Base-by-base conservation (phyloP, 2,888 invertebrate genomes). In the Cheilosia variabilis region DNA sequence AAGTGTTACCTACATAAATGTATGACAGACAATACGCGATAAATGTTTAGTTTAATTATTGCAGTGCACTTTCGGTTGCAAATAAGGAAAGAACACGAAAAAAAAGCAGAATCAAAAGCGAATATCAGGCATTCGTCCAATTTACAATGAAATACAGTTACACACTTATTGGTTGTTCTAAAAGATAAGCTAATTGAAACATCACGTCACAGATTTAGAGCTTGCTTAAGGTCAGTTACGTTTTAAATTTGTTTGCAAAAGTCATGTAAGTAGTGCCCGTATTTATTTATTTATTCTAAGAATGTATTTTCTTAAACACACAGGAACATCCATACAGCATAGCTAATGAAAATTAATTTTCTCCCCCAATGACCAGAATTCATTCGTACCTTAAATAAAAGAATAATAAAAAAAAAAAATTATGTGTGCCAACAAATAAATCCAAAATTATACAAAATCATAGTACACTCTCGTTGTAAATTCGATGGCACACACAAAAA, bases 91-190 rank as follows among this genome's bases (percentile, higher is more conserved):
- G 4, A 37, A 10, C 37, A 15, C 37, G 22, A 58, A 82, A 63
- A 68, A 73, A 73, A 83, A 41, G 19, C 19, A 65, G n/a, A 76
- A 78, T 69, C 69, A 73, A 75, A 83, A 43, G 47, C 27, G 22
- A 57, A 57, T 65, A 63, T 69, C 58, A 79, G 58, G 65, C 69
- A 71, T 79, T 71, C 84, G 84, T 84, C 84, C 84, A 79, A 57
- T 81, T 75, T 75, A 79, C 75, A 84, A 75, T 75, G 62, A 65
- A 75, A 52, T 41, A 53, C 31, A 53, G 37, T 34, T 5, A 55
- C 24, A 41, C 31, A 65, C 50, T 50, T 66, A 78, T 73, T 57
- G 83, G 78, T 83, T 83, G 83, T 83, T 83, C 43, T 52, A 45
- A 31, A 19, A 22, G 10, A 41, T 66, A 43, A 52, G 27, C n/a